phyloP scores from a whole-genome alignment of 2,797 vertebrate species.

The Acrocephalus scirpaceus region DNA sequence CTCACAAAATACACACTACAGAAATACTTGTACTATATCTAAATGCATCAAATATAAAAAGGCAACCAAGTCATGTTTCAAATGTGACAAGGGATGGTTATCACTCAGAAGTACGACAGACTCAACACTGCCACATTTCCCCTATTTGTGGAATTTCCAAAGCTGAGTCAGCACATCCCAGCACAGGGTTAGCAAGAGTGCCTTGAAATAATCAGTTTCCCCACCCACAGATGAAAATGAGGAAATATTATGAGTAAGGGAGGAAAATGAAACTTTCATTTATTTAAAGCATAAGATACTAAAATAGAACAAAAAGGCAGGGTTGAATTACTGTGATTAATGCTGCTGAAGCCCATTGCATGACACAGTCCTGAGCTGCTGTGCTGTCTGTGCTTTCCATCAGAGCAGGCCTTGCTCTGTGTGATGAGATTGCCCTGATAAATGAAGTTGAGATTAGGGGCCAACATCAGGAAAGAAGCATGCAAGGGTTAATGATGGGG shows the following conservation, averaged over 20 bases:
- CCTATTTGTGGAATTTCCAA: background rate
- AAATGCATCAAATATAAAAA: constrained; percentile 5
- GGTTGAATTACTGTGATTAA: background rate
- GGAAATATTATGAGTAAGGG: background rate
- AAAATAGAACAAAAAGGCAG: background rate
- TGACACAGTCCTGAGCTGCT: background rate
- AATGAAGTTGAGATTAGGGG: background rate
- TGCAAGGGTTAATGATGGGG: background rate
- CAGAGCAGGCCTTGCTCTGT: background rate
- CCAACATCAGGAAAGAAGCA: background rate
- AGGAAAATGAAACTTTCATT: background rate
- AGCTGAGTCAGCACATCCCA: background rate
- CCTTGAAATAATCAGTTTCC: background rate
- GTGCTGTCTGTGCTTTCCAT: background rate
- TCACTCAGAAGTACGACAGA: background rate
- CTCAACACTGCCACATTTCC: background rate
- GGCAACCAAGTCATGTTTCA: background rate
- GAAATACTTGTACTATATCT: background rate
- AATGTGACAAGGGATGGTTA: background rate
- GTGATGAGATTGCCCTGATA: background rate
- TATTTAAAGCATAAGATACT: background rate
- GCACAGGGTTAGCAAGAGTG: background rate
- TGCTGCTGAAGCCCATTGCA: background rate
- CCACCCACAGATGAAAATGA: background rate
- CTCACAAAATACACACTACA: background rate